Conservation (phyloP, 2,113 vertebrate species). For the Myrmecobius fasciatus region DNA sequence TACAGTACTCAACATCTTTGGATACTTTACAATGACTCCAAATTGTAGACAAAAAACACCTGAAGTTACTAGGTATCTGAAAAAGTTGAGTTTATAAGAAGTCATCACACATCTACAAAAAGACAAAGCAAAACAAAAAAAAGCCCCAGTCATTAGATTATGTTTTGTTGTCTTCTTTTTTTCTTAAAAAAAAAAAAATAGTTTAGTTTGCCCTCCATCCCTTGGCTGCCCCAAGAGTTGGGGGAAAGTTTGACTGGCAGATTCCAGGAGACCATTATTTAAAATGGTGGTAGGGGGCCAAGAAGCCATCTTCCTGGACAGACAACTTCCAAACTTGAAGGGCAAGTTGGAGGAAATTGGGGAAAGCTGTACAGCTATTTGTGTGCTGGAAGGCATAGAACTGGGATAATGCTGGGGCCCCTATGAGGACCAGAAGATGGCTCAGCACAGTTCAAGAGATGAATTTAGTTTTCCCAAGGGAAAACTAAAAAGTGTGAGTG, state of each 20-base stretch:
- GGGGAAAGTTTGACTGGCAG: background rate
- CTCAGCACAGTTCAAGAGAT: background rate
- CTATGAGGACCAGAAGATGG: background rate
- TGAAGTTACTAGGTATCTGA: conserved; percentile 79
- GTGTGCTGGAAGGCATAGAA: conserved; percentile 1
- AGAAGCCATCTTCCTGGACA: background rate
- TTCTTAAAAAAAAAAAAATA: background rate
- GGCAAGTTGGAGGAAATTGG: background rate
- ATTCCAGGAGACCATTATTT: conserved; percentile 13
- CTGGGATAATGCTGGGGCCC: background rate
- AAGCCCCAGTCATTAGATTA: conserved; percentile 68
- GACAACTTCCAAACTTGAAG: background rate
- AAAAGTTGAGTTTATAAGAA: conserved; percentile 81
- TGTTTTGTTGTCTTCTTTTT: conserved; percentile 59
- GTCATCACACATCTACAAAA: conserved; percentile 72
- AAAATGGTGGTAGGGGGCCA: background rate
- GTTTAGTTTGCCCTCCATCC: conserved; percentile 29
- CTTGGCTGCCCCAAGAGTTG: background rate
- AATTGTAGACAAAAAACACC: conserved; percentile 79
- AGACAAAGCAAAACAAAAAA: conserved; percentile 67
- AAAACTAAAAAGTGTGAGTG: background rate
- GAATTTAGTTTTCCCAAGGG: background rate
- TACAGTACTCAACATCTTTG: conserved; percentile 94
- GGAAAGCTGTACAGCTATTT: background rate
- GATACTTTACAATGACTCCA: conserved; percentile 87